Base-by-base conservation (phyloP, 1,140 invertebrate species). In the Nasonia vitripennis region DNA sequence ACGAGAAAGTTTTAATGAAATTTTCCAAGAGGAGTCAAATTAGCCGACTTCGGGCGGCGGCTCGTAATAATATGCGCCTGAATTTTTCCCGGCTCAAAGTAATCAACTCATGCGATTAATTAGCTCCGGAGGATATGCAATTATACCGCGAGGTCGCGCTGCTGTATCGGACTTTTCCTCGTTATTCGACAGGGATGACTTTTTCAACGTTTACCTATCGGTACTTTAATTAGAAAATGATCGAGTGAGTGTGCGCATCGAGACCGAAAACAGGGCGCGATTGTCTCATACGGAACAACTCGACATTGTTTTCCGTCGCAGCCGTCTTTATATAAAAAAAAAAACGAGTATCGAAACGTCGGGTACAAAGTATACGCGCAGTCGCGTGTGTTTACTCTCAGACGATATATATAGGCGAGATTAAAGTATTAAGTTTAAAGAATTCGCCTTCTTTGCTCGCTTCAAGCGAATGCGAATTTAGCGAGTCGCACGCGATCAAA, bases 21-120 rank as follows among this genome's bases (percentile, higher is more conserved):
- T 82, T 82, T 75, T 75, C 48, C 48, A 70, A 7, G 7, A 70
- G 6, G 2, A 31, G 68, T 70, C 23, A 12, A 70, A 70, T 70
- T 31, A 70, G 23, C n/a, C 4, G 20, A 70, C 23, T 70, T 31
- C 23, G 68, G 0, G 3, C 0, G 11, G 4, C 27, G 14, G 31
- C 17, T 31, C 10, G 7, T 71, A 71, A 71, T 71, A 71, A 71
- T 71, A 12, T 71, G 11, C 4, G n/a, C 68, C 10, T 5, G 70
- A 27, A 27, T 71, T 71, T 34, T 31, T 62, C 20, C 1, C 4
- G 5, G 17, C 70, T 11, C 12, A 12, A 71, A 14, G 31, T 82
- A 82, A 82, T 82, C 75, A 62, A 82, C 20, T 62, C n/a, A 82
- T n/a, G 37, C 45, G 34, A 82, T 82, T 82, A 82, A 74, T 75